phyloP scores from a whole-genome alignment of 2,113 vertebrate genomes.

The Dasypus novemcinctus region DNA sequence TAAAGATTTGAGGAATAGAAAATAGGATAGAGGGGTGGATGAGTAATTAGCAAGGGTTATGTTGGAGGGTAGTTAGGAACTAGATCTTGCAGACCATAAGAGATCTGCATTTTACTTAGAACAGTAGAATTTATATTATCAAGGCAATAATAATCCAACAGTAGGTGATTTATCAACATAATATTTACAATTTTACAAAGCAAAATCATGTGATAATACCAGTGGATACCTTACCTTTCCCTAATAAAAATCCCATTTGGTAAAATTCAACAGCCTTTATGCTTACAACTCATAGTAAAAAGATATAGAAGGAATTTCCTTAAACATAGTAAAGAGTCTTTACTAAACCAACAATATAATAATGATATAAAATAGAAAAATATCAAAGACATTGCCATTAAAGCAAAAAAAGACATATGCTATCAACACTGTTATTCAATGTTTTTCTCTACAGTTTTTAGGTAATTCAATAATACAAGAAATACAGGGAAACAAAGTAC shows the following conservation, averaged over 20 bases:
- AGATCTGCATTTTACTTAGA: neutral
- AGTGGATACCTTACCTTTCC: neutral
- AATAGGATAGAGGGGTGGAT: neutral
- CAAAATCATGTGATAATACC: neutral
- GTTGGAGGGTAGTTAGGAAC: neutral
- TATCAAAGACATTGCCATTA: neutral
- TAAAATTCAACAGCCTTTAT: conserved; percentile 5
- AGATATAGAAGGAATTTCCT: neutral
- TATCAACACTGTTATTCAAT: neutral
- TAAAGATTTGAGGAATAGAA: neutral
- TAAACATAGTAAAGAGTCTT: neutral
- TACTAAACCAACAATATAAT: neutral
- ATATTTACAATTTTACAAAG: neutral
- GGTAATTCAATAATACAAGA: neutral
- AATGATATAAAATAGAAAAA: neutral
- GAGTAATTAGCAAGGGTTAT: neutral
- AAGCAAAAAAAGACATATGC: neutral
- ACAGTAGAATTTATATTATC: neutral
- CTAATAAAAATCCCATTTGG: neutral
- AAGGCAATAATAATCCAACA: neutral
- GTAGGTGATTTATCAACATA: neutral
- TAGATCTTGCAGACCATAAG: neutral
- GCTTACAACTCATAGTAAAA: neutral
- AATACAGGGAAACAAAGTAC: neutral
- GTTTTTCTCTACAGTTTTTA: neutral